Base-by-base conservation (phyloP, 2,797 vertebrate species). In the Alcedo atthis region DNA sequence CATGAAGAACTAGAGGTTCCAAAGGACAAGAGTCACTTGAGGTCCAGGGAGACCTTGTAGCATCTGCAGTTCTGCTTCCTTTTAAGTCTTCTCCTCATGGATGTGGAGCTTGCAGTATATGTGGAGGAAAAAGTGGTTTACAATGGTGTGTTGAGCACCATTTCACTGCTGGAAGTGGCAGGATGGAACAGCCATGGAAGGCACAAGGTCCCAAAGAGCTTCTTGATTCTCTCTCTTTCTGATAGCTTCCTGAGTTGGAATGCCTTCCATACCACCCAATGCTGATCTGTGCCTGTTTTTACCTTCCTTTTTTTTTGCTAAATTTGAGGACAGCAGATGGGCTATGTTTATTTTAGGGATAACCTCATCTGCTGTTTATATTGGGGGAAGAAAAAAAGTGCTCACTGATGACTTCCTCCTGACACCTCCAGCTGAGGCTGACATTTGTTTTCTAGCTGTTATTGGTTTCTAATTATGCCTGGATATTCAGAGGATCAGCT, bases 401-500 rank as follows among this genome's bases (percentile, higher is more conserved):
- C 49, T 92, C 63, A 20, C 70, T 94, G 94, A 89, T 93, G 83
- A 46, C 67, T 93, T 93, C 87, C 54, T 95, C 75, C 85, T 85
- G 91, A 74, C 94, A 84, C 85, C 64, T 96, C 93, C 94, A 94
- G 94, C 95, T 96, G 94, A 91, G 80, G 74, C 92, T 95, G 92
- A 45, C 87, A 80, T 92, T 96, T 90, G 92, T 88, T 94, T 95
- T 92, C 53, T 68, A 86, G 95, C 89, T 80, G 19, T 92, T 90
- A 86, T 40, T 89, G 89, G 92, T 48, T 89, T 79, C 94, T 96
- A 95, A 96, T 96, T 89, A 92, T 15, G 74, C 64, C 70, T 81
- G 89, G 89, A 93, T 93, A 74, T 89, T 93, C 83, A 54, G 78
- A 92, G 71, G 63, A 88, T 91, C 92, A 82, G 94, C 68, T 86